Evolutionary conservation across 2,113 vertebrate species (phyloP), one percentile per base, ranked within the genome.

Genomic region (Cochlearius cochlearius): DNA sequence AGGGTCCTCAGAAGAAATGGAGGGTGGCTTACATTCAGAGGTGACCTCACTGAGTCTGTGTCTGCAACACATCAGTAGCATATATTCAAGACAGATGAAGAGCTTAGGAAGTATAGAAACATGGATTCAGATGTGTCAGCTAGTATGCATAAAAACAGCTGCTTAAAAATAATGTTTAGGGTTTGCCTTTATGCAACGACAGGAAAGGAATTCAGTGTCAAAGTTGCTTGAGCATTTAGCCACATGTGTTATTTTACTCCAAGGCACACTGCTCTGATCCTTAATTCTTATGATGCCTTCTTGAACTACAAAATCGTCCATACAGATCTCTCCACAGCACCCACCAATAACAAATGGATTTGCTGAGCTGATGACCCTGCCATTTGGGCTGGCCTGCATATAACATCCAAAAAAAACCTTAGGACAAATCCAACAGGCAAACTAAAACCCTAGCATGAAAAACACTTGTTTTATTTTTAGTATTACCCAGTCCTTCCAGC

Each of bases 111-210:
- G 77, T 60, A 58, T 2, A 92, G 92, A 86, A 96, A 97, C 90
- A 94, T 4, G 26, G 81, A 91, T 76, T 97, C 86, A 96, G 77
- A 94, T 74, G 71, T 96, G 91, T 96, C 97, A 96, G 74, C 39
- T 69, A 87, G 89, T 69, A 67, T 22, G n/a, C 52, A 69, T 27
- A 80, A 89, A 93, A 92, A 21, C 92, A 95, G 77, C 96, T 97
- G 96, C 89, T 92, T 92, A 94, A 91, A 91, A 94, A 94, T 95
- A 94, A 95, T 85, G 91, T 97, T 96, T 96, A 77, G 86, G 30
- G 58, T 91, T 97, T 94, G 80, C 41, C 53, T 95, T 85, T 66
- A 13, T 69, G 53, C 86, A 91, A 4, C 87, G 92, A 87, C 80
- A 91, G 69, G 58, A 90, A 69, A 90, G 81, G 91, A 97, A 96